A percentile compares a stretch with the other conserved stretches of the same genome.
Evolutionary conservation across 2,888 invertebrate genomes (phyloP).

Genomic region (Crioceris asparagi): DNA sequence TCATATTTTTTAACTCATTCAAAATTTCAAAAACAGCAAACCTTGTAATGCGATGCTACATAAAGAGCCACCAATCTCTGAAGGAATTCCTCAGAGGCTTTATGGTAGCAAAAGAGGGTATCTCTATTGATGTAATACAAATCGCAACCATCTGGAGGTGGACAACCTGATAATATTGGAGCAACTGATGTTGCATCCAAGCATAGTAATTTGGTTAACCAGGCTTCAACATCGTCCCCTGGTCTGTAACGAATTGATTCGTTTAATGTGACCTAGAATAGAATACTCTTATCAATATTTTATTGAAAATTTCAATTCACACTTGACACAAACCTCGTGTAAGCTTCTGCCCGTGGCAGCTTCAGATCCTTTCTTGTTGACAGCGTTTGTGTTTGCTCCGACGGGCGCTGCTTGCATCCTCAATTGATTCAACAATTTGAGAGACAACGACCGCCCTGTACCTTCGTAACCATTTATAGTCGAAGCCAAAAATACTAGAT

Average conservation of each 20-base stretch:
- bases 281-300: too few relatives aligned
- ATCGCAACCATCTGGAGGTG: slow-evolving; percentile 80
- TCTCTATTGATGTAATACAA: slow-evolving; percentile 83
- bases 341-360: slow-evolving; percentile 44
- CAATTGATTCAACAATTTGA: slow-evolving; percentile 89
- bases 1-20: not conserved
- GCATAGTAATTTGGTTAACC: slow-evolving; percentile 87
- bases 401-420: slow-evolving; percentile 48
- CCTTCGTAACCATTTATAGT: slow-evolving; percentile 98
- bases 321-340: slow-evolving; percentile 40
- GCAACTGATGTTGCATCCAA: slow-evolving; percentile 68
- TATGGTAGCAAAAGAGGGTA: slow-evolving; percentile 93
- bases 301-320: slow-evolving; percentile 3
- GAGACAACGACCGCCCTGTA: slow-evolving; percentile 88
- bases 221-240: slow-evolving; percentile 78
- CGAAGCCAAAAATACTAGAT: slow-evolving; percentile 89
- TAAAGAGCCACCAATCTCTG: slow-evolving; percentile 87
- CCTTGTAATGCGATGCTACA: slow-evolving; percentile 97
- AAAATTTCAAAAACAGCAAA: not conserved
- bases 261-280: slow-evolving; percentile 60
- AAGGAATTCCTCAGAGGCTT: slow-evolving; percentile 84
- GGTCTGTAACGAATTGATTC: slow-evolving; percentile 91
- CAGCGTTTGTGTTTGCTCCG: slow-evolving; percentile 42
- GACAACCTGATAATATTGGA: slow-evolving; percentile 67
- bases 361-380: slow-evolving; percentile 36